Evolutionary conservation across 1,140 invertebrate genomes (phyloP).

Genomic region (Drosophila equinoxialis): DNA sequence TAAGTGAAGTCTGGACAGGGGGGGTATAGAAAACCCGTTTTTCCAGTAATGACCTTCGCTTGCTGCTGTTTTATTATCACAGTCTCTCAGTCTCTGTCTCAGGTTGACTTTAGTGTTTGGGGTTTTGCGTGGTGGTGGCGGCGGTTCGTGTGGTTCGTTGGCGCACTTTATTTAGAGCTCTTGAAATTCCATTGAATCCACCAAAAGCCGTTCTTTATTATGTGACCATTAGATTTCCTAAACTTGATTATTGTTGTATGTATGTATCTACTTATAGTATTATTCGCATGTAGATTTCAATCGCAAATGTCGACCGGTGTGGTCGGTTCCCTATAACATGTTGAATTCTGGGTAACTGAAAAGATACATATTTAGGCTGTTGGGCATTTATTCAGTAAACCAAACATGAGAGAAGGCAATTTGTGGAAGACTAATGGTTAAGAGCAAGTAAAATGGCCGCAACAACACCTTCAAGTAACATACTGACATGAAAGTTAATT

Average conservation of each 20-base stretch:
- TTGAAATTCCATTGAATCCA: slow-evolving; percentile 52
- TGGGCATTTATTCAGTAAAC: background rate
- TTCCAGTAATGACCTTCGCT: slow-evolving; percentile 80
- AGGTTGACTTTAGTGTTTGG: slow-evolving; percentile 9
- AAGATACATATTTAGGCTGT: background rate
- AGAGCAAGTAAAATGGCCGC: background rate
- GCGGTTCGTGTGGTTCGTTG: background rate
- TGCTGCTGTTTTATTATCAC: slow-evolving; percentile 72
- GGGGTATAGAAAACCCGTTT: slow-evolving; percentile 65
- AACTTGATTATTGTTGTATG: slow-evolving; percentile 19
- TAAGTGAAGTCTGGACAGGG: background rate
- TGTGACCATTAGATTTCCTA: slow-evolving; percentile 34
- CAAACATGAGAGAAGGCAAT: too few species aligned
- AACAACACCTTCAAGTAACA: background rate
- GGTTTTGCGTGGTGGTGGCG: slow-evolving; percentile 6
- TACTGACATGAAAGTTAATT: slow-evolving; percentile 16
- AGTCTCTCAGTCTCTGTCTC: slow-evolving; percentile 8
- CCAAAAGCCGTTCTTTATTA: slow-evolving; percentile 39
- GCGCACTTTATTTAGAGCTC: slow-evolving; percentile 20
- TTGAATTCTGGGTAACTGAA: slow-evolving; percentile 13
- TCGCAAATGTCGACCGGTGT: background rate
- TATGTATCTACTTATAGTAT: slow-evolving; percentile 21
- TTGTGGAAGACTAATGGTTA: too few species aligned
- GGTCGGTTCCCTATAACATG: background rate
- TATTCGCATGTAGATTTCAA: slow-evolving; percentile 33